These are phyloP conservation scores for Melanostoma scalare DNA, from an alignment of 2,888 invertebrate species.

Conservation along the genomic window DNA sequence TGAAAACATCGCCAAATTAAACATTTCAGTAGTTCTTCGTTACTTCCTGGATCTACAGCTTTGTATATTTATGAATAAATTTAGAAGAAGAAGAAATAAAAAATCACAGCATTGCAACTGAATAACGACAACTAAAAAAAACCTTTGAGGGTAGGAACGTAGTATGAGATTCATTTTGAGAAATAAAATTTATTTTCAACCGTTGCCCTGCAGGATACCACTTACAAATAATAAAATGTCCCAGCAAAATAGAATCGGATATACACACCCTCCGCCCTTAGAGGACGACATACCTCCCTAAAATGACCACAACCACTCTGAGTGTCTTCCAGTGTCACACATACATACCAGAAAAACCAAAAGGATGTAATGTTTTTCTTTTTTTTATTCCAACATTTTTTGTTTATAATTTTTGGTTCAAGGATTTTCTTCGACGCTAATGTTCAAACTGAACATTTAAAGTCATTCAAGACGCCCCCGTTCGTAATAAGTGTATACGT, in stretches of 20 bases:
- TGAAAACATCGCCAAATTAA: too few relatives aligned
- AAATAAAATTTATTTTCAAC: slow-evolving; percentile 56
- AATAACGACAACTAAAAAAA: not conserved
- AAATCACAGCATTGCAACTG: too few relatives aligned
- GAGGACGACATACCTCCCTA: slow-evolving; percentile 20
- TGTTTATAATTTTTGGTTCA: slow-evolving; percentile 53
- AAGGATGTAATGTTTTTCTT: slow-evolving; percentile 65
- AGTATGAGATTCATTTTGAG: slow-evolving; percentile 34
- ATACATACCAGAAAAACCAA: slow-evolving; percentile 19
- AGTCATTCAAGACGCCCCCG: slow-evolving; percentile 60
- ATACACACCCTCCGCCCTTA: slow-evolving; percentile 25
- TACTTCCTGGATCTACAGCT: too few relatives aligned
- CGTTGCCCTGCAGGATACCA: slow-evolving; percentile 68
- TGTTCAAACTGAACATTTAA: slow-evolving; percentile 69
- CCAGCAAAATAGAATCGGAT: slow-evolving; percentile 62
- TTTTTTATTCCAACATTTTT: slow-evolving; percentile 47
- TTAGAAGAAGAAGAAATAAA: too few relatives aligned
- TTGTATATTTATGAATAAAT: too few relatives aligned
- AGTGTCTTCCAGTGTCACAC: slow-evolving; percentile 38
- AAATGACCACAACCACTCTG: slow-evolving; percentile 53
- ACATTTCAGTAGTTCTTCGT: too few relatives aligned
- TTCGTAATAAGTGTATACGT: not conserved
- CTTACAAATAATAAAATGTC: slow-evolving; percentile 55
- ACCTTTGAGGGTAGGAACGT: slow-evolving; percentile 11
- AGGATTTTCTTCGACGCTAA: slow-evolving; percentile 59